Evolutionary conservation across 2,888 invertebrate species (phyloP), one percentile per base, ranked within the genome.

Genomic region (Synergus gifuensis): DNA sequence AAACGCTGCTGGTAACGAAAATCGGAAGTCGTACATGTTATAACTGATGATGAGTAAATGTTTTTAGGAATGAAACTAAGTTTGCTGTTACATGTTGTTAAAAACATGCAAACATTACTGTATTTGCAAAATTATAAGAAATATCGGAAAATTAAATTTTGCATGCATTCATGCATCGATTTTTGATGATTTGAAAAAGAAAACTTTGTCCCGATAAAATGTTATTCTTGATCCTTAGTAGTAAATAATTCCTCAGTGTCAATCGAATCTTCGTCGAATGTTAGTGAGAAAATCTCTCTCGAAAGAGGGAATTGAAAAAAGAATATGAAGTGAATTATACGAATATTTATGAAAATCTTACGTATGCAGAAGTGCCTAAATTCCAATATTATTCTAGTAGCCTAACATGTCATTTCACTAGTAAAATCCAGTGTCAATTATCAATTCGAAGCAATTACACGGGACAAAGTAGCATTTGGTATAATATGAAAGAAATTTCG

Each of bases 371-470:
- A 88, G 88, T 88, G 88, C 89, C 88, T 88, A 83, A 85, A 84
- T 85, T 87, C 82, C 82, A 76, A 83, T 84, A 79, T 83, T 78
- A 73, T 80, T 81, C 78, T 76, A 81, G 67, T 79, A 79, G 66
- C 44, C 63, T 83, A 79, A 79, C 44, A 67, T 80, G 60, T 81
- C 86, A 84, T 85, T 84, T 83, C 83, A 82, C 83, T 84, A 87
- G 81, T 86, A 85, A 83, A 84, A 85, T 82, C 76, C 84, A 83
- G 86, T 85, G 88, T 88, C 86, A 88, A 88, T 87, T 88, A 87
- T 84, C 83, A 85, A 78, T 86, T 83, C 76, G 64, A 81, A 81
- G 81, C 62, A 80, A 76, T 77, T 73, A 79, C 62, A 36, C 40
- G 18, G 60, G 66, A 14, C 22, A 67, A 67, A 78, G 42, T 73